These are phyloP conservation scores for Rhadina sibilatrix DNA, from an alignment of 2,113 vertebrate genomes.

Conservation along the genomic window DNA sequence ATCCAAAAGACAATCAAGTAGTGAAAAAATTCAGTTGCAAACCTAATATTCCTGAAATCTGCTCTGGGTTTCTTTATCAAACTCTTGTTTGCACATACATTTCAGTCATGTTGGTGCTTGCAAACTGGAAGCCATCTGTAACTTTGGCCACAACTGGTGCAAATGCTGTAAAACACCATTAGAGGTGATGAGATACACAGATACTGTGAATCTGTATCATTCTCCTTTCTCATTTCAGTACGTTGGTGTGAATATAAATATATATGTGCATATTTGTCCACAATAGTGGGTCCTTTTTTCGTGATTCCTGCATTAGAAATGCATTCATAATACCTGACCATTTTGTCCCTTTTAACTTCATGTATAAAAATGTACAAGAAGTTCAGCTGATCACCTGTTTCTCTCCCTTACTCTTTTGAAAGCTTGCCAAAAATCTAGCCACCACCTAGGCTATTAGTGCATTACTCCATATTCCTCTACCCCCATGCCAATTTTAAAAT, in stretches of 20 bases:
- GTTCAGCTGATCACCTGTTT: background rate
- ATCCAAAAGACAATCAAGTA: background rate
- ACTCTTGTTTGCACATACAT: background rate
- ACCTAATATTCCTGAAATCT: background rate
- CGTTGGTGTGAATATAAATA: background rate
- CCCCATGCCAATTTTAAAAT: constrained; percentile 30
- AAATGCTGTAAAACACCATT: background rate
- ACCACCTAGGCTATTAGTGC: constrained; percentile 6
- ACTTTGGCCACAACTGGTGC: background rate
- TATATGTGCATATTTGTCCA: background rate
- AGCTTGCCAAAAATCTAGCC: constrained; percentile 17
- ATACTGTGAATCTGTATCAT: background rate
- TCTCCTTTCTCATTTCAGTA: background rate
- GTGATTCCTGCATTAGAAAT: background rate
- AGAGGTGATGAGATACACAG: background rate
- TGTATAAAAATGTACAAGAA: background rate
- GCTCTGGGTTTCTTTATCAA: background rate
- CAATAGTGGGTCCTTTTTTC: background rate
- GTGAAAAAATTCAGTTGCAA: background rate
- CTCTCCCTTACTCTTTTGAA: background rate
- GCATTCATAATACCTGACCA: background rate
- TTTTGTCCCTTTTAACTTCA: background rate
- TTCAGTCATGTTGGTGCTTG: background rate
- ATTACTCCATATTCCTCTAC: constrained; percentile 33
- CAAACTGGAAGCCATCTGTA: background rate